These are phyloP conservation scores for Lepus oiostolus DNA, from an alignment of 2,797 vertebrate genomes.

Conservation along the genomic window DNA sequence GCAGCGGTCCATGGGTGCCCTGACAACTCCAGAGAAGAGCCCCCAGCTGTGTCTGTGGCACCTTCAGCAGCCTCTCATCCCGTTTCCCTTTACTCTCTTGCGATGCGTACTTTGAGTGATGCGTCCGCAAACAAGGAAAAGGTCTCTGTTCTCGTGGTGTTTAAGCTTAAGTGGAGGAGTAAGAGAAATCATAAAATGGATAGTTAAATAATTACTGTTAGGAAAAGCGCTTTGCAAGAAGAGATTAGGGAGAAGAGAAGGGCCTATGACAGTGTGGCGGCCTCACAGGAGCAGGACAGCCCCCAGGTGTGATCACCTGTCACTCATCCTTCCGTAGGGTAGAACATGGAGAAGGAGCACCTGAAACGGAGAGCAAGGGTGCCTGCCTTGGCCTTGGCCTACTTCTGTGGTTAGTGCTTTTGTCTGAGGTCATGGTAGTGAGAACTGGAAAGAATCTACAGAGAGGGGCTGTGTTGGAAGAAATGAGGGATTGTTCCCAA, in stretches of 20 bases:
- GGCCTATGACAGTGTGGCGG: not conserved
- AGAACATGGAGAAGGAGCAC: not conserved
- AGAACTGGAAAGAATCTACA: not conserved
- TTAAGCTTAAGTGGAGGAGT: constrained; percentile 9
- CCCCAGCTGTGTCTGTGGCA: not conserved
- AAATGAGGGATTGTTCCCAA: constrained; percentile 4
- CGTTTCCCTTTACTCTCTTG: not conserved
- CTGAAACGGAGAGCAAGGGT: not conserved
- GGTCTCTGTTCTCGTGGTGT: not conserved
- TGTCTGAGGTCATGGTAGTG: not conserved
- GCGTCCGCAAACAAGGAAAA: not conserved
- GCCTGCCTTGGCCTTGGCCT: not conserved
- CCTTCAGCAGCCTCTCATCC: not conserved
- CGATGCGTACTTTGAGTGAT: not conserved
- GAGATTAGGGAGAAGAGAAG: not conserved
- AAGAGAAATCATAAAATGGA: constrained; percentile 47
- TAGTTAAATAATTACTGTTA: constrained; percentile 4
- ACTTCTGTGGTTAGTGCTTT: not conserved
- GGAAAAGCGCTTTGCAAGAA: constrained; percentile 3
- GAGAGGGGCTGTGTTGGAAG: not conserved
- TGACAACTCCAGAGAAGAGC: not conserved
- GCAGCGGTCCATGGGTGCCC: not conserved
- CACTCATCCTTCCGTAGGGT: not conserved
- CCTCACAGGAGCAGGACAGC: not conserved
- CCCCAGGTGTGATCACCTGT: not conserved